Base-by-base conservation (phyloP, 2,113 vertebrate genomes). In the Miniopterus natalensis region DNA sequence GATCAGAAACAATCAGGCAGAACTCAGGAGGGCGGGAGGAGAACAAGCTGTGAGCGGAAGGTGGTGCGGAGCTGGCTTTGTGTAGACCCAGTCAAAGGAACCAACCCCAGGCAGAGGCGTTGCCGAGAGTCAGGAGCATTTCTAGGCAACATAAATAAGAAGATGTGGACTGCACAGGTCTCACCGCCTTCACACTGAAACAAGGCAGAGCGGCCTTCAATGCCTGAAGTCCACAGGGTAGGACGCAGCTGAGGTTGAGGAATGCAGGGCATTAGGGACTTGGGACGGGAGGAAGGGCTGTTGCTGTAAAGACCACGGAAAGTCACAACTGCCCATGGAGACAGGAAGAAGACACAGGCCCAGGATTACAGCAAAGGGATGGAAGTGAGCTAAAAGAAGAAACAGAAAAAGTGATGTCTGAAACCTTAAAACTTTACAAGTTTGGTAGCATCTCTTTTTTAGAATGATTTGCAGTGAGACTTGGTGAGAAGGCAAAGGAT, bases 1-100 rank as follows among this genome's bases (percentile, higher is more conserved):
- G n/a, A 88, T 96, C 92, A 94, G 90, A 92, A 96, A 29, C 70
- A 94, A 79, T 98, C 68, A 91, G 57, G 17, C 21, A 86, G 88
- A 96, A 42, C 85, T 84, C 81, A 59, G 23, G 25, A 31, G 71
- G 31, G 18, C 68, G 31, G 57, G 51, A 75, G 61, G 29, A 94
- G 92, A 96, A 27, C 73, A 93, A 71, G 86, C n/a, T 77, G 17
- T 42, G 51, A 92, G 63, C 31, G 85, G 88, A 81, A 92, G 47
- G 42, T 90, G 15, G 75, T 65, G 11, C 23, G 68, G 63, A 71
- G n/a, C 45, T 75, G 47, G n/a, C 87, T 90, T 79, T 92, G 65
- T 27, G 4, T 47, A 74, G 31, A 85, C 17, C 25, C 25, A 45
- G 31, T 75, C 88, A 65, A n/a, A 14, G 77, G n/a, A 74, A 49